Conservation (phyloP, 2,113 vertebrate species). For the Rhineura floridana region DNA sequence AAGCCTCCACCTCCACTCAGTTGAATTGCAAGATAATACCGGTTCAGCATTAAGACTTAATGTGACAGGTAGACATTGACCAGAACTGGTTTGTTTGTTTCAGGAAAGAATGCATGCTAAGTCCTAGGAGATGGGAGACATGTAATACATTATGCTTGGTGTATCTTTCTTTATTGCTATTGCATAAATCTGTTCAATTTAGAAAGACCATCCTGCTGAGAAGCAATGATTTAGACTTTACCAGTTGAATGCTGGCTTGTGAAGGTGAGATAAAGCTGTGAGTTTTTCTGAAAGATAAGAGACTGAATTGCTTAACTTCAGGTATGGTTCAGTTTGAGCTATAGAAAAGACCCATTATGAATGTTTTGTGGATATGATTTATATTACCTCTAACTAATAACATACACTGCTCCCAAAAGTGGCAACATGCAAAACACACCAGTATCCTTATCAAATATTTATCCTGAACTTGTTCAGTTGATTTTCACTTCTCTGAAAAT, state of each 20-base stretch:
- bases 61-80: not conserved
- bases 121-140: not conserved
- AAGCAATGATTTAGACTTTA: not conserved
- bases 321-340: not conserved
- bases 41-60: not conserved
- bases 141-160: not conserved
- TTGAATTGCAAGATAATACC: not conserved
- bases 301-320: slow-evolving; percentile 31
- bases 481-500: slow-evolving; percentile 38
- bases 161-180: not conserved
- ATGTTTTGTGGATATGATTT: slow-evolving; percentile 16
- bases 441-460: slow-evolving; percentile 45
- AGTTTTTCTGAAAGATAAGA: not conserved
- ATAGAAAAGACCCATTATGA: slow-evolving; percentile 34
- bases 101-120: not conserved
- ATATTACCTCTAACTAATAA: slow-evolving; percentile 43
- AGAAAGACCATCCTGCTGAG: not conserved
- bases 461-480: slow-evolving; percentile 40
- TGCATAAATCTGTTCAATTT: slow-evolving; percentile 3
- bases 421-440: slow-evolving; percentile 27
- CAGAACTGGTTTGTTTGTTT: slow-evolving; percentile 5
- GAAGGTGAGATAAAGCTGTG: not conserved
- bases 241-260: not conserved
- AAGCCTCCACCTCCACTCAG: fast-evolving
- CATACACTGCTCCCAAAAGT: slow-evolving; percentile 7